Conservation (phyloP, 2,888 invertebrate genomes). For the Caenorhabditis uteleia region DNA sequence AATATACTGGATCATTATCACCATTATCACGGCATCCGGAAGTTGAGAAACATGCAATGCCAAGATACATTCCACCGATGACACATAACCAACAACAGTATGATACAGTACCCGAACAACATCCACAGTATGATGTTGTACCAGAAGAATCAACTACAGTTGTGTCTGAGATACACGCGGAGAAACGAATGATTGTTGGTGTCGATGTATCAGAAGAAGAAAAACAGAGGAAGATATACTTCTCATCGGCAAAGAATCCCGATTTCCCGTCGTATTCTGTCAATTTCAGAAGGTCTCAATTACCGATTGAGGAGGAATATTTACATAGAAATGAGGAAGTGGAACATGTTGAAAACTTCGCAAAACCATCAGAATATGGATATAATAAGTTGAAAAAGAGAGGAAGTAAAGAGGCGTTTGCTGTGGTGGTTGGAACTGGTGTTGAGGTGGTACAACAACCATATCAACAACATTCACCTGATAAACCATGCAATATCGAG, state of each 20-base stretch:
- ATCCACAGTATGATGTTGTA: background rate
- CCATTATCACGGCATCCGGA: slow-evolving; percentile 15
- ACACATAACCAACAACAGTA: no score
- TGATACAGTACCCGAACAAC: slow-evolving; percentile 9
- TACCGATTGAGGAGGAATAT: slow-evolving; percentile 9
- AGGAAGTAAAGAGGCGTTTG: no score
- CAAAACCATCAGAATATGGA: background rate
- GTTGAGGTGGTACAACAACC: no score
- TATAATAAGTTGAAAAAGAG: no score
- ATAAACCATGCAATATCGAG: slow-evolving; percentile 16
- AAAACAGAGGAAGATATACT: no score
- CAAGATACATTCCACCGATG: slow-evolving; percentile 27
- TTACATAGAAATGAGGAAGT: slow-evolving; percentile 21
- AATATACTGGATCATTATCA: slow-evolving; percentile 1
- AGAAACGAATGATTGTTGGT: slow-evolving; percentile 30
- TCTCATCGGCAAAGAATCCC: slow-evolving; percentile 11
- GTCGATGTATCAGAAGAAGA: slow-evolving; percentile 5
- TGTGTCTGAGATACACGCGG: slow-evolving; percentile 24
- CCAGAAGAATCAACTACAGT: background rate
- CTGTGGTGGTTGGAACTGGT: no score
- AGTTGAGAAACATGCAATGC: slow-evolving; percentile 11
- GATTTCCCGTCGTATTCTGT: slow-evolving; percentile 12
- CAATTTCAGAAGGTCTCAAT: no score
- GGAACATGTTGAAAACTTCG: slow-evolving; percentile 8
- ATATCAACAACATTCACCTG: no score